Percentiles rank a stretch among this genome's conserved stretches.
These are phyloP conservation scores for Eupeodes corollae DNA, from an alignment of 1,140 invertebrate genomes.

Conservation along the genomic window DNA sequence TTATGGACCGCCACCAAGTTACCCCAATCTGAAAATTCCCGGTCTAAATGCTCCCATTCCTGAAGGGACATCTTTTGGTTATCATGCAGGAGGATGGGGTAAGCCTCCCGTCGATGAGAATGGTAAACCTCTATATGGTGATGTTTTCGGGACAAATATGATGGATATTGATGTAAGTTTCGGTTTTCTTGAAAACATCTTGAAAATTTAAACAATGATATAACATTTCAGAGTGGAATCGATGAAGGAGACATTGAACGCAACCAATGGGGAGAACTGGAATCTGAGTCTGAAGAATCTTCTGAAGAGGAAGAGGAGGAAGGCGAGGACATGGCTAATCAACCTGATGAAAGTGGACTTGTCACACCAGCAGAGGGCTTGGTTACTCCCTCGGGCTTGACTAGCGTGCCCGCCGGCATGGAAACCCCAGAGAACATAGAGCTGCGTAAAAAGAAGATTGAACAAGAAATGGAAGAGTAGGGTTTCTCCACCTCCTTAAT, in stretches of 20 bases:
- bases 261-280: slow-evolving; percentile 93
- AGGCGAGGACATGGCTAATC: slow-evolving; percentile 57
- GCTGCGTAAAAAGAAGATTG: slow-evolving; percentile 91
- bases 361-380: slow-evolving; percentile 78
- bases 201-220: background rate
- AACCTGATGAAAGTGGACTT: slow-evolving; percentile 54
- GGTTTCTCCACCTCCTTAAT: slow-evolving; percentile 5
- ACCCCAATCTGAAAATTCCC: slow-evolving; percentile 96
- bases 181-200: background rate
- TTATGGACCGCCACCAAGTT: slow-evolving; percentile 97
- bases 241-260: slow-evolving; percentile 87
- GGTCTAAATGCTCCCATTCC: slow-evolving; percentile 89
- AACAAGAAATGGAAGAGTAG: slow-evolving; percentile 91
- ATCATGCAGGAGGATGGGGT: slow-evolving; percentile 98
- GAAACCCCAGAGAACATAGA: slow-evolving; percentile 99
- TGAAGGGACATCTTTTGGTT: slow-evolving; percentile 94
- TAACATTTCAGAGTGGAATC: slow-evolving; percentile 43
- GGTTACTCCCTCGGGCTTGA: slow-evolving; percentile 89
- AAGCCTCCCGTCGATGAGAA: slow-evolving; percentile 99
- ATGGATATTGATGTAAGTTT: slow-evolving; percentile 48
- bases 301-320: slow-evolving; percentile 75
- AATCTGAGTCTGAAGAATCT: slow-evolving; percentile 89
- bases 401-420: slow-evolving; percentile 86
- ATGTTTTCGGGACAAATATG: slow-evolving; percentile 83
- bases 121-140: slow-evolving; percentile 95